These are phyloP conservation scores for Danio choprae DNA, from an alignment of 2,797 vertebrate genomes.

Conservation along the genomic window DNA sequence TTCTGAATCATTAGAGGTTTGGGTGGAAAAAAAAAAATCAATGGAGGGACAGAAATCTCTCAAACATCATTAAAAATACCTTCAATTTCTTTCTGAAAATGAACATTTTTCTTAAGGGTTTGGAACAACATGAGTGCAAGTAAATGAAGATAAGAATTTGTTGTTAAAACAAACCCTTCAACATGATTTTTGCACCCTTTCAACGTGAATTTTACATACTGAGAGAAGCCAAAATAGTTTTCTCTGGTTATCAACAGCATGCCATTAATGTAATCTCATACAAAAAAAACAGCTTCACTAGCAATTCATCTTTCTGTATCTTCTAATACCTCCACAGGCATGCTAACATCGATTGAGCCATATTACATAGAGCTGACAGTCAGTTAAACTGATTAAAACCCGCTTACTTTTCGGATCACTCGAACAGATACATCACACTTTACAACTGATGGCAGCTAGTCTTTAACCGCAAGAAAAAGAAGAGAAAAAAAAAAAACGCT, in stretches of 20 bases:
- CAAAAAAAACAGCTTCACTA: background rate
- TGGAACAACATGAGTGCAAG: too few relatives aligned
- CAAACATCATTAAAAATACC: too few relatives aligned
- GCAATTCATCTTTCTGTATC: background rate
- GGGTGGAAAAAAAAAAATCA: too few relatives aligned
- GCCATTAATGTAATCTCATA: background rate
- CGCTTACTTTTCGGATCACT: constrained; percentile 8
- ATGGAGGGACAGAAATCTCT: too few relatives aligned
- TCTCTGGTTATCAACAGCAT: background rate
- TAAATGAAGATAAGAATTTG: too few relatives aligned
- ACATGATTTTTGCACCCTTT: too few relatives aligned
- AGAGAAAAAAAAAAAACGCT: background rate
- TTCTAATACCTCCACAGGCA: background rate
- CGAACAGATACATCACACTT: constrained; percentile 33
- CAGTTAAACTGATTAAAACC: constrained; percentile 45
- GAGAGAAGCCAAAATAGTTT: background rate
- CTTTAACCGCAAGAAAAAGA: constrained; percentile 16
- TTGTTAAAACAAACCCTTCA: too few relatives aligned
- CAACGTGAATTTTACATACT: background rate
- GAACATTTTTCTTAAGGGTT: too few relatives aligned
- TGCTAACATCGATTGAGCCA: constrained; percentile 17
- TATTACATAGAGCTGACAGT: constrained; percentile 24
- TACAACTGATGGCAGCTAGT: constrained; percentile 20
- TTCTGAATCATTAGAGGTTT: too few relatives aligned
- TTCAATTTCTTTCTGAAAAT: too few relatives aligned